Conservation (phyloP, 2,888 invertebrate genomes). For the Agapostemon virescens region DNA sequence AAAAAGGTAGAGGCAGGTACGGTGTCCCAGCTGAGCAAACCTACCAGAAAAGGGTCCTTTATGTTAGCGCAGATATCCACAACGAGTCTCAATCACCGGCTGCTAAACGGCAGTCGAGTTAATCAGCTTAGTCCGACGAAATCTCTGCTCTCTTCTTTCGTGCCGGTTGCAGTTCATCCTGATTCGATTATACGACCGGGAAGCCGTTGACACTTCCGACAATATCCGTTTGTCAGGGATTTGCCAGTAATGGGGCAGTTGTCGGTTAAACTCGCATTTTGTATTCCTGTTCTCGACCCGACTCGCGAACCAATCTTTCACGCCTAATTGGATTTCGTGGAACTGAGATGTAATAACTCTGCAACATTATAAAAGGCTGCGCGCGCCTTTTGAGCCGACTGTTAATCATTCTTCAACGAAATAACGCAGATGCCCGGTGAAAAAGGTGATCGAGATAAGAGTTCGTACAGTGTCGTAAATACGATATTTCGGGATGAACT, state of each 20-base stretch:
- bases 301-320: constrained; percentile 18
- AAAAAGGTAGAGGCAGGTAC: constrained; percentile 35
- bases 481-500: neutral
- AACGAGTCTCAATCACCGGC: constrained; percentile 54
- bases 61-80: constrained; percentile 44
- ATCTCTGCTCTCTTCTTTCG: constrained; percentile 57
- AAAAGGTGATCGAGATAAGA: neutral
- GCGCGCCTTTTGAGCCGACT: neutral
- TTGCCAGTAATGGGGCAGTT: constrained; percentile 59
- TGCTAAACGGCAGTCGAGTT: constrained; percentile 69
- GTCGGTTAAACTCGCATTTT: constrained; percentile 33
- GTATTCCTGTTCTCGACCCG: neutral
- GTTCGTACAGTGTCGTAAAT: neutral
- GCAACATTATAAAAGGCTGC: neutral
- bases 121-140: constrained; percentile 72
- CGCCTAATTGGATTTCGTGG: constrained; percentile 11
- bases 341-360: constrained; percentile 1
- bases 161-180: constrained; percentile 55
- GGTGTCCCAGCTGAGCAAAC: constrained; percentile 64
- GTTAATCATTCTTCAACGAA: neutral
- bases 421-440: neutral
- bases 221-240: constrained; percentile 67
- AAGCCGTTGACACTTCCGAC: constrained; percentile 61
- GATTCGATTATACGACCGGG: constrained; percentile 51
- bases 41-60: constrained; percentile 48